Evolutionary conservation across 2,113 vertebrate species (phyloP).

Genomic region (Rousettus leschenaultii): DNA sequence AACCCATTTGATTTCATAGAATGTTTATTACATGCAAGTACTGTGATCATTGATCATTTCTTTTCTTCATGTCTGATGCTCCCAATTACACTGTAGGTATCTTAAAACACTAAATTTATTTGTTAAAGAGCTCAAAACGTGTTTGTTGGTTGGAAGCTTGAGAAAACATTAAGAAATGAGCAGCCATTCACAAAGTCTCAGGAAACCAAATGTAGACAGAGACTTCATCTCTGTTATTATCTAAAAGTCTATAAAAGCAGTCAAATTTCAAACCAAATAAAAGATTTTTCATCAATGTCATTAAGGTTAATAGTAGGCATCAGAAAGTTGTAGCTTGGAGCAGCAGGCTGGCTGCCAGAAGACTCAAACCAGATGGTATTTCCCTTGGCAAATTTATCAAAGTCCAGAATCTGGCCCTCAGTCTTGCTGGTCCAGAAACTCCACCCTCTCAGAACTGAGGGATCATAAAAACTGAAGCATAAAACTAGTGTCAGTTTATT

Average conservation of each 20-base stretch:
- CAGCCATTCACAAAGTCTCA: conserved; percentile 8
- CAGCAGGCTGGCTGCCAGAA: background rate
- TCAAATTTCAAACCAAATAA: conserved; percentile 16
- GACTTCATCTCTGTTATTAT: background rate
- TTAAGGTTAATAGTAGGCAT: conserved; percentile 34
- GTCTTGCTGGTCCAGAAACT: conserved; percentile 30
- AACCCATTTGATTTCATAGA: background rate
- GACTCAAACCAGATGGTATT: background rate
- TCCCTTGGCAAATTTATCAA: conserved; percentile 16
- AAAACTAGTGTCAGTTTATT: background rate
- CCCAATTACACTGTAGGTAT: background rate
- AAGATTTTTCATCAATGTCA: conserved; percentile 39
- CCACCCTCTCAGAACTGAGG: background rate
- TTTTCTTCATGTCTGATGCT: background rate
- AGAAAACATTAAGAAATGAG: conserved; percentile 27
- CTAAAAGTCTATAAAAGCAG: conserved; percentile 37
- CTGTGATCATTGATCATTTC: background rate
- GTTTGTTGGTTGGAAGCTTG: background rate
- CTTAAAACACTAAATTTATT: conserved; percentile 11
- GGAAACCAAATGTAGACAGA: background rate
- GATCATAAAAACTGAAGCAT: background rate
- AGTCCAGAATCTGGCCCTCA: conserved; percentile 32
- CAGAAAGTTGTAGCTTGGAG: conserved; percentile 16
- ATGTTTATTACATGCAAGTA: background rate
- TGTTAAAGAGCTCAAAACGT: background rate